Evolutionary conservation across 2,888 invertebrate species (phyloP).

Genomic region (Troglohyphantes excavatus): DNA sequence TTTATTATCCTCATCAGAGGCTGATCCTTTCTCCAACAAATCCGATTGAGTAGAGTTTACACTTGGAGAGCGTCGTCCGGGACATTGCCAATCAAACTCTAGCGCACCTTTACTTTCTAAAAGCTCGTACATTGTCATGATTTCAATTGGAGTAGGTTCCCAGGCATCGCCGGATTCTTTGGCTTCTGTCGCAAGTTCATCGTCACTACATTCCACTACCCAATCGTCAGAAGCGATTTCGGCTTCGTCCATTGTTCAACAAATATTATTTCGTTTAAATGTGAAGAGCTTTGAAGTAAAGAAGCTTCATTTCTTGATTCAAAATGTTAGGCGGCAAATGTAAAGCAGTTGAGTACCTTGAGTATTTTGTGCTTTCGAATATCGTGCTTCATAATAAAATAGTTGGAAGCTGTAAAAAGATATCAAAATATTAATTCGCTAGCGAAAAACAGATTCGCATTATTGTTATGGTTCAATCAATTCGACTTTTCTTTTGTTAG

Average conservation of each 20-base stretch:
- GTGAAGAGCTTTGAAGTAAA: no score
- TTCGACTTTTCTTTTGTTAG: no score
- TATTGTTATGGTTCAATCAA: no score
- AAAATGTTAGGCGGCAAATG: no score
- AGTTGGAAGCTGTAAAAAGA: no score
- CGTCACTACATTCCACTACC: constrained; percentile 77
- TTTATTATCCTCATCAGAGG: constrained; percentile 70
- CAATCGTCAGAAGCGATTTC: constrained; percentile 66
- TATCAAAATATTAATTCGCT: no score
- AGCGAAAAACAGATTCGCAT: no score
- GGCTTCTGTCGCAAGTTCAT: constrained; percentile 57
- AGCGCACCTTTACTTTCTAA: constrained; percentile 79
- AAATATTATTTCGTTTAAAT: no score
- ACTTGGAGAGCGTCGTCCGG: constrained; percentile 80
- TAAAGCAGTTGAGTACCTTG: no score
- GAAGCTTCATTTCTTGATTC: no score
- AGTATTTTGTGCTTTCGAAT: no score
- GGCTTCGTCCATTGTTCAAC: constrained; percentile 41
- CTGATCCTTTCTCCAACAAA: constrained; percentile 61
- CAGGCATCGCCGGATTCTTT: constrained; percentile 65
- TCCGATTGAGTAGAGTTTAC: constrained; percentile 77
- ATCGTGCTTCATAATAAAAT: no score
- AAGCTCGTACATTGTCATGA: constrained; percentile 79
- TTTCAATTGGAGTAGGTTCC: constrained; percentile 80
- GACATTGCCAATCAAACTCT: constrained; percentile 80